phyloP scores from a whole-genome alignment of 2,888 invertebrate genomes.

The Lycocerus yunnanus region DNA sequence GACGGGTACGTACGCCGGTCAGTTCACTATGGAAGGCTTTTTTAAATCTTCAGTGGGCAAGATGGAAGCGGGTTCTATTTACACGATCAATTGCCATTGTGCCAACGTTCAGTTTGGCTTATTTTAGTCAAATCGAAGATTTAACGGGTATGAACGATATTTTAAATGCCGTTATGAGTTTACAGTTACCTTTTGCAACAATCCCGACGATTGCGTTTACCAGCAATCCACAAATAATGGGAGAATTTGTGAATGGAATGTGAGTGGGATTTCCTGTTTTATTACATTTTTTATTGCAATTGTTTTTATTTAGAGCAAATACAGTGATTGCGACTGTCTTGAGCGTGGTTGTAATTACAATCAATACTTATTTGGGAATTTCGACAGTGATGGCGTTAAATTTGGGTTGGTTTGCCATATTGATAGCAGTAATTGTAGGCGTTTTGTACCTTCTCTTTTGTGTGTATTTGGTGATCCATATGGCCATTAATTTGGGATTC shows the following conservation, averaged over 20 bases:
- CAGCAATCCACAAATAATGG: conserved; percentile 78
- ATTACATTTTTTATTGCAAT: neutral
- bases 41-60: conserved; percentile 81
- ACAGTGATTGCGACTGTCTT: conserved; percentile 70
- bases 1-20: conserved; percentile 85
- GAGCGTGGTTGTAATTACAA: conserved; percentile 72
- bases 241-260: conserved; percentile 81
- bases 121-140: conserved; percentile 68
- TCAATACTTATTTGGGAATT: conserved; percentile 80
- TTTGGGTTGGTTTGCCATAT: conserved; percentile 55
- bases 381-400: conserved; percentile 60
- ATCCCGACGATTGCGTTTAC: conserved; percentile 87
- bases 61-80: conserved; percentile 85
- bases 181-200: conserved; percentile 86
- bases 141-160: conserved; percentile 83
- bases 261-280: conserved; percentile 54
- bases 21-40: conserved; percentile 89
- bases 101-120: conserved; percentile 72
- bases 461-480: conserved; percentile 74
- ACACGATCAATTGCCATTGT: conserved; percentile 84
- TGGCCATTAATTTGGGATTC: conserved; percentile 70
- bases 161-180: conserved; percentile 83
- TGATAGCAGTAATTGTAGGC: conserved; percentile 62
- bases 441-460: conserved; percentile 73
- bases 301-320: conserved; percentile 63